These are phyloP conservation scores for Enchytraeus crypticus DNA, from an alignment of 2,888 invertebrate genomes.

Conservation along the genomic window DNA sequence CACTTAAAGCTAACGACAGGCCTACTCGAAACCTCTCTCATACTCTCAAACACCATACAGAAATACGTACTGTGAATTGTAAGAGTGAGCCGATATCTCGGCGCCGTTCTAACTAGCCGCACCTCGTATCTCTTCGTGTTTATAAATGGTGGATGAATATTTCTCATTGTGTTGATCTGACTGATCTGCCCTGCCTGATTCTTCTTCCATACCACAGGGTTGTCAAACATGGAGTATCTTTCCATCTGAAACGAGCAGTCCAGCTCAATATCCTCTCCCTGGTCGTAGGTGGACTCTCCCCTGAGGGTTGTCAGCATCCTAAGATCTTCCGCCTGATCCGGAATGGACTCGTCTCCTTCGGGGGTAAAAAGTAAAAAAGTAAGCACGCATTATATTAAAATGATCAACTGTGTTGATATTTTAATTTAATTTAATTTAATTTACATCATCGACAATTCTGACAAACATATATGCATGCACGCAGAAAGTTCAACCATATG, in stretches of 20 bases:
- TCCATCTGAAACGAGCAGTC: constrained; percentile 6
- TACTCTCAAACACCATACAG: no score
- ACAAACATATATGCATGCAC: no score
- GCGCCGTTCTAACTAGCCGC: background rate
- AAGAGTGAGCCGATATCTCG: background rate
- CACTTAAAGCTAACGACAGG: no score
- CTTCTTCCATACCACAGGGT: constrained; percentile 14
- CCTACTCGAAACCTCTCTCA: no score
- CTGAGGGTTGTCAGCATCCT: background rate
- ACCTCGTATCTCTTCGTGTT: constrained; percentile 3
- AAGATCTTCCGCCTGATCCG: no score
- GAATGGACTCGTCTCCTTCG: no score
- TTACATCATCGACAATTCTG: no score
- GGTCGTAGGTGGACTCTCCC: background rate
- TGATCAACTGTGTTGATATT: no score
- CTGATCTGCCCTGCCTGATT: constrained; percentile 4
- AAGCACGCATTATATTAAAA: no score
- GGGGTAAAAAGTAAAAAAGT: no score
- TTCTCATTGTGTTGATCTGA: constrained; percentile 6
- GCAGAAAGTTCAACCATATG: no score
- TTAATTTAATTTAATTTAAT: no score
- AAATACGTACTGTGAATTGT: background rate
- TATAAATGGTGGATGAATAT: constrained; percentile 10
- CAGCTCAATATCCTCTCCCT: background rate
- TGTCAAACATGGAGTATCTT: constrained; percentile 6